These are phyloP conservation scores for Hirtodrosophila confusa DNA, from an alignment of 2,888 invertebrate species.

Conservation along the genomic window DNA sequence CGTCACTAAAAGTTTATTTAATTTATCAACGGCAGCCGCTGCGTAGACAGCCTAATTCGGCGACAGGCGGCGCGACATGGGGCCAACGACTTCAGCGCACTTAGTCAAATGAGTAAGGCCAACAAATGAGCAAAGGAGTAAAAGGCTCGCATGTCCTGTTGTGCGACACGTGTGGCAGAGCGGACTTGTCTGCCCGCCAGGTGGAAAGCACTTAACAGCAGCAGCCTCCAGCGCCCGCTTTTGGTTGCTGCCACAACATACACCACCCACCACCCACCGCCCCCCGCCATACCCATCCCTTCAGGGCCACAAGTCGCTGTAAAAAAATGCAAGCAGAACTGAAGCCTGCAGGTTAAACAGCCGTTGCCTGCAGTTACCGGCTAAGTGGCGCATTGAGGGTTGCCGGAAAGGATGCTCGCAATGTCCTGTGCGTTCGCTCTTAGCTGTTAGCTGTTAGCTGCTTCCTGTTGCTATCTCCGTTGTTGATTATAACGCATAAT, in stretches of 20 bases:
- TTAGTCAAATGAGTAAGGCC: constrained; percentile 79
- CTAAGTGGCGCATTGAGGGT: constrained; percentile 52
- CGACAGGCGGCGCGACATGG: constrained; percentile 25
- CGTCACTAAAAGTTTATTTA: constrained; percentile 50
- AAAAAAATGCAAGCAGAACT: constrained; percentile 30
- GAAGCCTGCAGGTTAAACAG: constrained; percentile 46
- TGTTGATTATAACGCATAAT: constrained; percentile 73
- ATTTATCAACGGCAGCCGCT: constrained; percentile 50
- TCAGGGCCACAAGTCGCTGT: constrained; percentile 29
- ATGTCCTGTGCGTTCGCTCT: constrained; percentile 23
- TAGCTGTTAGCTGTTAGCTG: background rate
- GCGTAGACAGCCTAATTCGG: constrained; percentile 65
- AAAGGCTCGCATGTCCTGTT: constrained; percentile 44
- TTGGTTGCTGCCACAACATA: background rate
- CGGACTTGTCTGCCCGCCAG: constrained; percentile 58
- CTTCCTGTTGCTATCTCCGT: constrained; percentile 7
- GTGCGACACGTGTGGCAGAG: constrained; percentile 43
- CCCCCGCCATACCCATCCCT: constrained; percentile 8
- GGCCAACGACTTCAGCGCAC: constrained; percentile 78
- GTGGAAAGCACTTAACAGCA: constrained; percentile 71
- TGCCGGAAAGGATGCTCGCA: constrained; percentile 34
- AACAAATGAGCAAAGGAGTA: constrained; percentile 71
- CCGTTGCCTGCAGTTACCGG: constrained; percentile 39
- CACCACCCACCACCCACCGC: too few relatives aligned
- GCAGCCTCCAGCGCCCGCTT: constrained; percentile 11